Percentiles rank a stretch among this genome's conserved stretches.
phyloP scores from a whole-genome alignment of 2,113 vertebrate species.

The Sapajus apella region DNA sequence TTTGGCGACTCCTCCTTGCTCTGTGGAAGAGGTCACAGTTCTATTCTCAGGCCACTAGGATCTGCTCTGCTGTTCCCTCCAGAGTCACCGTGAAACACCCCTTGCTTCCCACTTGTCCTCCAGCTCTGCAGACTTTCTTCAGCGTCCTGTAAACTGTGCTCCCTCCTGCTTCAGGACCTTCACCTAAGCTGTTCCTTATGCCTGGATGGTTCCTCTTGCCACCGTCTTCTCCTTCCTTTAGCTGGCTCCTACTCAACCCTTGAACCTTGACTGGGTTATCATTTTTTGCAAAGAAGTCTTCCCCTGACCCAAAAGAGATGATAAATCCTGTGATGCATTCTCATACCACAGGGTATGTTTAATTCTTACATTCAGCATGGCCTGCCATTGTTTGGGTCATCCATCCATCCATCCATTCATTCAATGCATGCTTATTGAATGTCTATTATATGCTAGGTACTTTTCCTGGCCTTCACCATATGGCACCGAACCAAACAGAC shows the following conservation, averaged over 20 bases:
- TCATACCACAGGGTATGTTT: not conserved
- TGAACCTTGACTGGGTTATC: not conserved
- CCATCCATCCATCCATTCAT: not conserved
- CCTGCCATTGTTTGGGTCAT: not conserved
- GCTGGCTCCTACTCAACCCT: not conserved
- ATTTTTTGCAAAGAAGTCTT: not conserved
- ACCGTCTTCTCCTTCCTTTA: not conserved
- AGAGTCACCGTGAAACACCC: not conserved
- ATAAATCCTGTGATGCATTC: not conserved
- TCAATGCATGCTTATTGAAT: not conserved
- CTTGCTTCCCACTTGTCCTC: not conserved
- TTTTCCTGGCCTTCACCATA: not conserved
- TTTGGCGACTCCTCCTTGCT: fast-evolving
- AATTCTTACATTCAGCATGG: not conserved
- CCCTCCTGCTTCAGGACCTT: not conserved
- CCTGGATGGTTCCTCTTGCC: not conserved
- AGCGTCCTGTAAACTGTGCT: not conserved
- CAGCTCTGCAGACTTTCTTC: not conserved
- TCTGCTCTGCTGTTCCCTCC: not conserved
- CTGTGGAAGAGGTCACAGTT: not conserved
- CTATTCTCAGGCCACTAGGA: not conserved
- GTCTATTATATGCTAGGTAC: not conserved
- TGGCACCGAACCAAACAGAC: not conserved
- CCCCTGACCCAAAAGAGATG: not conserved
- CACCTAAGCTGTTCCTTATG: not conserved